Evolutionary conservation across 2,888 invertebrate genomes (phyloP).

Genomic region (Andrena marginata): DNA sequence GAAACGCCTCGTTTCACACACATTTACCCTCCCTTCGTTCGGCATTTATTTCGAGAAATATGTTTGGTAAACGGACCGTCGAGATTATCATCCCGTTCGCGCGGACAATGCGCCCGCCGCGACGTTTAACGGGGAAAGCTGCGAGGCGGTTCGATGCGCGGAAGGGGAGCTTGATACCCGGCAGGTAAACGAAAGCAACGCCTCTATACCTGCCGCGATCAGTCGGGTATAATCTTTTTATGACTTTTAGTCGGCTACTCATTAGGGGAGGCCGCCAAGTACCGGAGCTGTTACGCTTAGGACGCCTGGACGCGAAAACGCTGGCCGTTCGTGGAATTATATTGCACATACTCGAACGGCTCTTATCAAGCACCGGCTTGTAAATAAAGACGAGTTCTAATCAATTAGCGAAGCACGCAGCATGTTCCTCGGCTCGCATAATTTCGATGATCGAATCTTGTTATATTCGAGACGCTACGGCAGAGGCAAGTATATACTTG

Average conservation of each 20-base stretch:
- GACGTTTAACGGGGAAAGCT: constrained; percentile 3
- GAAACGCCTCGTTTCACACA: constrained; percentile 2
- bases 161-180: constrained; percentile 36
- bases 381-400: constrained; percentile 63
- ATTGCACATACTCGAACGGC: constrained; percentile 26
- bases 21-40: background rate
- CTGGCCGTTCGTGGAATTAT: constrained; percentile 14
- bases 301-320: constrained; percentile 23
- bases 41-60: constrained; percentile 31
- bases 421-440: constrained; percentile 2
- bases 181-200: constrained; percentile 56
- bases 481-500: constrained; percentile 4
- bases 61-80: background rate
- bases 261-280: constrained; percentile 64
- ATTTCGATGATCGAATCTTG: constrained; percentile 37
- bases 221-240: constrained; percentile 75
- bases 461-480: constrained; percentile 8
- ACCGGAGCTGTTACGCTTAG: constrained; percentile 20
- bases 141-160: background rate
- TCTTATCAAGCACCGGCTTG: constrained; percentile 39
- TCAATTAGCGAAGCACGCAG: constrained; percentile 49
- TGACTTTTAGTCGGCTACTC: constrained; percentile 74
- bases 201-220: constrained; percentile 57
- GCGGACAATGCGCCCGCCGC: background rate
- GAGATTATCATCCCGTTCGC: background rate